A percentile compares a stretch with the other conserved stretches of the same genome.
Evolutionary conservation across 2,888 invertebrate species (phyloP).

Genomic region (Caenorhabditis plicata): DNA sequence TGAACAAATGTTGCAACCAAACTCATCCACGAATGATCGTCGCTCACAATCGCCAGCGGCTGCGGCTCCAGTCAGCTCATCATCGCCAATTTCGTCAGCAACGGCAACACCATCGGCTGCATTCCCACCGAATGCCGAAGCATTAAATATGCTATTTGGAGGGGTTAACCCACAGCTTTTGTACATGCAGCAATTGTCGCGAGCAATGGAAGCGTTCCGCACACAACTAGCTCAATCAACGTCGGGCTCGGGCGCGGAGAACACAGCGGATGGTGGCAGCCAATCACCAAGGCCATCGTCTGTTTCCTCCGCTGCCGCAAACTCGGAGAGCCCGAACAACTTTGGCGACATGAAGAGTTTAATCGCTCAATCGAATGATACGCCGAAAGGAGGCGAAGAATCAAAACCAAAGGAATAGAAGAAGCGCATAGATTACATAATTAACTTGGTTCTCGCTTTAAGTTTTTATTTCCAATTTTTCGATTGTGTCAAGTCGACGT

Average conservation of each 20-base stretch:
- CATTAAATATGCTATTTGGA: slow-evolving; percentile 31
- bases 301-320: not conserved
- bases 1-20: slow-evolving; percentile 18
- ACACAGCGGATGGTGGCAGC: slow-evolving; percentile 6
- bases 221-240: slow-evolving; percentile 7
- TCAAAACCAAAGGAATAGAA: slow-evolving; percentile 13
- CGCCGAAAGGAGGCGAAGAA: no score
- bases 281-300: slow-evolving; percentile 14
- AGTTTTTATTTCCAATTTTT: not conserved
- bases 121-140: slow-evolving; percentile 25
- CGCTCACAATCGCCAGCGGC: slow-evolving; percentile 22
- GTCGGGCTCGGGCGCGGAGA: slow-evolving; percentile 15
- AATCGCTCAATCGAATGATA: slow-evolving; percentile 16
- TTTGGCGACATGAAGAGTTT: slow-evolving; percentile 27
- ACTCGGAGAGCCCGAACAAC: slow-evolving; percentile 20
- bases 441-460: not conserved
- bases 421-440: not conserved
- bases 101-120: slow-evolving; percentile 13
- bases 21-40: slow-evolving; percentile 15
- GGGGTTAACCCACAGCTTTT: slow-evolving; percentile 31
- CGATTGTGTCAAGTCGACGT: no score
- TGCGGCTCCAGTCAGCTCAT: slow-evolving; percentile 11
- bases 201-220: slow-evolving; percentile 39
- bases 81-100: not conserved
- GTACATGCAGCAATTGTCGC: slow-evolving; percentile 31